These are phyloP conservation scores for Brachionus rubens DNA, from an alignment of 1,140 invertebrate genomes.

Conservation along the genomic window DNA sequence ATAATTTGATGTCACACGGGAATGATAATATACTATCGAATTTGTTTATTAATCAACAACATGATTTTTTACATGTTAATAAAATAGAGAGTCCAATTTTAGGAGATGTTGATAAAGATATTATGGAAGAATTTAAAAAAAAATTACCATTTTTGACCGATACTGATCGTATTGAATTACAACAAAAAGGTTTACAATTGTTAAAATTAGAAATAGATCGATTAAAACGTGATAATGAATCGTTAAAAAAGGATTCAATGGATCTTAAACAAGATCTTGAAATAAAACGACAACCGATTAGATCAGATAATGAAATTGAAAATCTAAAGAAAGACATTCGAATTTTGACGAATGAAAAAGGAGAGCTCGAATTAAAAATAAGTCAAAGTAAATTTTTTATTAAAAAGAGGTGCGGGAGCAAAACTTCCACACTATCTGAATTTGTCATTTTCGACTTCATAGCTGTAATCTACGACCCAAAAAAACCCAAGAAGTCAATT, in stretches of 20 bases:
- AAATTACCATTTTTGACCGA: not conserved
- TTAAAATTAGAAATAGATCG: not conserved
- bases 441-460: not conserved
- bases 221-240: not conserved
- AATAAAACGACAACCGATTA: not conserved
- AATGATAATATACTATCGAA: too few relatives aligned
- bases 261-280: not conserved
- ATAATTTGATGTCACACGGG: too few relatives aligned
- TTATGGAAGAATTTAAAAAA: not conserved
- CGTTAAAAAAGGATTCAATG: not conserved
- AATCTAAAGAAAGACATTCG: not conserved
- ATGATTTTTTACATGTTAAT: too few relatives aligned
- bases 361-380: not conserved
- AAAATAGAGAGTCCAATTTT: too few relatives aligned
- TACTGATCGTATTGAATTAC: not conserved
- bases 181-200: not conserved
- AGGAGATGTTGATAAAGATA: not conserved
- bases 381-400: not conserved
- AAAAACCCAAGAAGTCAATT: too few relatives aligned
- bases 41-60: too few relatives aligned
- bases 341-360: slow-evolving; percentile 1
- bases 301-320: not conserved
- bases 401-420: too few relatives aligned
- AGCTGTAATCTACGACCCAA: too few relatives aligned
- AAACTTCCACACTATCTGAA: not conserved